Percentiles rank a stretch among this genome's conserved stretches.
Conservation (phyloP, 2,113 vertebrate genomes). For the Felis chaus region DNA sequence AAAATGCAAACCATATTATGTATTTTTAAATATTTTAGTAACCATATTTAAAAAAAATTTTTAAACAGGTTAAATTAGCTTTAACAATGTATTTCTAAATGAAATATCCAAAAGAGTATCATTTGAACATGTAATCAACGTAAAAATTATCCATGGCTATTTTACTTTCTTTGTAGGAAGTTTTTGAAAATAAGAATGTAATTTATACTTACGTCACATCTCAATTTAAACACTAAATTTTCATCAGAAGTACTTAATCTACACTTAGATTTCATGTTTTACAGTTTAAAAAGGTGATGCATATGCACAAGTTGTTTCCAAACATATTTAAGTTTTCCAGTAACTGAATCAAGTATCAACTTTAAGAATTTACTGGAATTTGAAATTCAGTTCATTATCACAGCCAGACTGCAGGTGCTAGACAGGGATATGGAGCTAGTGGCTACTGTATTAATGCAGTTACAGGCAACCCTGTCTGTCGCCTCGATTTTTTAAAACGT, state of each 20-base stretch:
- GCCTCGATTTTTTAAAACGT: not conserved
- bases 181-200: not conserved
- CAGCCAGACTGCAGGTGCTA: not conserved
- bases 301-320: not conserved
- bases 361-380: conserved; percentile 2
- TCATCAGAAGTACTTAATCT: conserved; percentile 13
- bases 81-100: not conserved
- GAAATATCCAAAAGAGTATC: not conserved
- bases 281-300: not conserved
- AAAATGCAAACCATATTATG: not conserved
- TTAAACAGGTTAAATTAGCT: not conserved
- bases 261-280: not conserved
- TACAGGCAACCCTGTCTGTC: not conserved
- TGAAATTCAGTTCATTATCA: not conserved
- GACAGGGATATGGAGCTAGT: not conserved
- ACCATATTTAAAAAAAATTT: not conserved
- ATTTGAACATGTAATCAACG: not conserved
- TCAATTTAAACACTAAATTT: conserved; percentile 21
- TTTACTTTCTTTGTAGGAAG: not conserved
- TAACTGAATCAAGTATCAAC: not conserved
- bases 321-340: conserved; percentile 13
- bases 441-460: not conserved
- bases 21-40: not conserved
- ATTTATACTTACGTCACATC: not conserved
- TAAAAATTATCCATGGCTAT: not conserved